These are phyloP conservation scores for Monopis laevigella DNA, from an alignment of 2,888 invertebrate genomes.

Conservation along the genomic window DNA sequence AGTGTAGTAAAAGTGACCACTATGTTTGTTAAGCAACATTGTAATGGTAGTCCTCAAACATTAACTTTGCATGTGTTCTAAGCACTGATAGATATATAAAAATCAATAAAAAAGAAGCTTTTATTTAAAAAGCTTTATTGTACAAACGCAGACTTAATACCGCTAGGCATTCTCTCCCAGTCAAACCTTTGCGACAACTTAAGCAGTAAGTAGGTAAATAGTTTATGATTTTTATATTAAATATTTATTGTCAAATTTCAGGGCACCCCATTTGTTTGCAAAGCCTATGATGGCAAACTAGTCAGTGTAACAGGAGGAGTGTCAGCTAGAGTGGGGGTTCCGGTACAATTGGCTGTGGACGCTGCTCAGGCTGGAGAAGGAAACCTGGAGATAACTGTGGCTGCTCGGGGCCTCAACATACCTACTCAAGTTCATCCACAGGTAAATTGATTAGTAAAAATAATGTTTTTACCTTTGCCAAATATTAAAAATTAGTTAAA, in stretches of 20 bases:
- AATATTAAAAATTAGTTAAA: not conserved
- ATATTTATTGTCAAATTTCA: slow-evolving; percentile 28
- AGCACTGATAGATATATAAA: too few species aligned
- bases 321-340: slow-evolving; percentile 79
- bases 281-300: slow-evolving; percentile 92
- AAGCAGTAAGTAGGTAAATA: too few species aligned
- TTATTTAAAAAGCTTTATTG: too few species aligned
- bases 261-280: slow-evolving; percentile 90
- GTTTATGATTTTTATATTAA: too few species aligned
- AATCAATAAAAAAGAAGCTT: too few species aligned
- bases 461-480: not conserved
- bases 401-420: slow-evolving; percentile 91
- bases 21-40: too few species aligned
- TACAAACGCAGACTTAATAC: too few species aligned
- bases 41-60: too few species aligned
- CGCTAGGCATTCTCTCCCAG: too few species aligned
- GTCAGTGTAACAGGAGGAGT: slow-evolving; percentile 85
- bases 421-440: slow-evolving; percentile 95
- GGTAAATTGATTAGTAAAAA: slow-evolving; percentile 57
- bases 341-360: slow-evolving; percentile 95
- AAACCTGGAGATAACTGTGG: slow-evolving; percentile 95
- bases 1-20: too few species aligned
- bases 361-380: slow-evolving; percentile 98
- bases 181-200: too few species aligned
- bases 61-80: too few species aligned